Base-by-base conservation (phyloP, 2,113 vertebrate genomes). In the Spea bombifrons region DNA sequence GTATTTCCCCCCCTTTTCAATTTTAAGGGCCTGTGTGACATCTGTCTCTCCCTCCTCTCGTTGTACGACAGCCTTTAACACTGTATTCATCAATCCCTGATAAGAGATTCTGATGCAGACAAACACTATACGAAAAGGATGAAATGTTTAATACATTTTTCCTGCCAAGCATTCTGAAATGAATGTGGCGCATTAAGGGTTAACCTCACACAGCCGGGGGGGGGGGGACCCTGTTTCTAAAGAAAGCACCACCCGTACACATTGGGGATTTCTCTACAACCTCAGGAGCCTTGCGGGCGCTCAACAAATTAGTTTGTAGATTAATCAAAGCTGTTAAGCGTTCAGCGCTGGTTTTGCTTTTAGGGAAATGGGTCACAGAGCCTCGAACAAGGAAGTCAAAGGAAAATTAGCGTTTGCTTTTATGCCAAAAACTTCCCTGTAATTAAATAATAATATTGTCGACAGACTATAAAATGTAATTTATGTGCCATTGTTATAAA, bases 71-170 rank as follows among this genome's bases (percentile, higher is more conserved):
- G 91, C 87, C 89, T 89, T 94, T 94, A 91, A 89, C 89, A 94
- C 95, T 93, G 96, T 90, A 93, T 91, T 92, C 89, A 90, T 94
- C 95, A 95, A 30, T 71, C 15, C 94, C 94, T 93, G 95, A 94
- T 95, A 94, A 95, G 91, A 91, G 86, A 91, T 89, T 89, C 92
- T 92, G 94, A 92, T 89, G 95, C 95, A 96, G 93, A 95, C 91
- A 93, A 96, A 94, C 92, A 94, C 94, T 95, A 96, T 95, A 97
- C 96, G 97, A 96, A 94, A 97, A 95, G 93, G 96, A 95, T 92
- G 94, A 94, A 76, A 90, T 94, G 91, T 93, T 95, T 96, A 95
- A 96, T 95, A 96, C 93, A 93, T 91, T 92, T 91, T 91, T 89
- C 86, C 92, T 96, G 95, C 93, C 94, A 96, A 92, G 91, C 90